Base-by-base conservation (phyloP, 2,797 vertebrate species). In the Gobio occitaniae region DNA sequence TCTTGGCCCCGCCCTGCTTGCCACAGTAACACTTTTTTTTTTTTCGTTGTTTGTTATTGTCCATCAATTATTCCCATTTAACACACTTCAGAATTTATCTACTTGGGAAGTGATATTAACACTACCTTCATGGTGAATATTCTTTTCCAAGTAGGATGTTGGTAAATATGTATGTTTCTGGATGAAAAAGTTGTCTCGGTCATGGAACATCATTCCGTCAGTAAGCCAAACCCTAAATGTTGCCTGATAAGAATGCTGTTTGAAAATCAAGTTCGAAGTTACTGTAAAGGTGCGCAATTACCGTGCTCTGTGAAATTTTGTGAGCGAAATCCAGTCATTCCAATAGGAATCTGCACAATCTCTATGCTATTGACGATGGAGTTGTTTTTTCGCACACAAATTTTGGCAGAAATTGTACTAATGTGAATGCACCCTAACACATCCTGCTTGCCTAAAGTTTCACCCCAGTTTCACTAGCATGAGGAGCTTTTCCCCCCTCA, bases 401-500 rank as follows among this genome's bases (percentile, higher is more conserved):
- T 13, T 13, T 48, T 48, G 12, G 12, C 12, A 3, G 12, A 48
- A 50, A 52, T 48, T 13, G 13, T 1, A 13, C 48, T 16, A 50
- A 54, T 54, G 16, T 54, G 25, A 65, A 25, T 7, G 61, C 12
- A 65, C 29, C 13, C 15, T 29, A 76, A 76, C 72, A n/a, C 21
- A 41, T 65, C 47, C 6, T 29, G 6, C 59, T 75, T 69, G 78
- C 71, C 72, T 56, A 78, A 44, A 9, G 41, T 44, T 44, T 44
- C 41, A 44, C 41, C 41, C 41, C 41, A 44, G 74, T 86, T 83
- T 75, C 66, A 84, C 41, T n/a, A 56, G 41, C n/a, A 19, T 79
- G 72, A 88, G 47, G 79, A 61, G 38, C 15, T 36, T 47, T 86
- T 74, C 84, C 52, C 44, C 52, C n/a, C 13, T 41, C 71, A 47